phyloP scores from a whole-genome alignment of 2,888 invertebrate species.

The Malthinus seriepunctatus region DNA sequence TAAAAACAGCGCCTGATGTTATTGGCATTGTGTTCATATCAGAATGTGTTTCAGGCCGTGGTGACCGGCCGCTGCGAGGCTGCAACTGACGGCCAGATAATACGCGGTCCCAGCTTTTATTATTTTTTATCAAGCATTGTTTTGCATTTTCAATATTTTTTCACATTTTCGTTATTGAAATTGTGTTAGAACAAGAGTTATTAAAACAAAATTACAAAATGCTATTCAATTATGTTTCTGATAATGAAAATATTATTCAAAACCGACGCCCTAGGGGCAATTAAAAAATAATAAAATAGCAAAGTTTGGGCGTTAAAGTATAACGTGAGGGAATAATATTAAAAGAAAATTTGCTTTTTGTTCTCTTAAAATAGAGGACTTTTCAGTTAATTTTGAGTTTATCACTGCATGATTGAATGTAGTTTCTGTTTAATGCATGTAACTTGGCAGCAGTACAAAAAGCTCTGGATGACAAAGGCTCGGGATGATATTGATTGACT shows the following conservation, averaged over 20 bases:
- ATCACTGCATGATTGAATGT: conserved; percentile 23
- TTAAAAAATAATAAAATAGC: too few species aligned
- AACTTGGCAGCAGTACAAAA: conserved; percentile 26
- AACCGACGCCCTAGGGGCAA: background rate
- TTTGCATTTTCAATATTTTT: conserved; percentile 45
- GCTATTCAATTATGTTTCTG: conserved; percentile 5
- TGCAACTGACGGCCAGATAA: conserved; percentile 53
- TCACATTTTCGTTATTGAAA: conserved; percentile 25
- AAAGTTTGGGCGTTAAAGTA: background rate
- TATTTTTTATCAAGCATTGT: conserved; percentile 49
- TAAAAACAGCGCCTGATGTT: conserved; percentile 47
- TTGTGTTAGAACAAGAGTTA: conserved; percentile 11
- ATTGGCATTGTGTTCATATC: conserved; percentile 52
- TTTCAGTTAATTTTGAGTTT: conserved; percentile 17
- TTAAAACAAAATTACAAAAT: background rate
- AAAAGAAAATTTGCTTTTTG: background rate
- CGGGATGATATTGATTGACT: conserved; percentile 26
- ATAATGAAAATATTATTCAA: background rate
- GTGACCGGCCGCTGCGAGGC: conserved; percentile 41
- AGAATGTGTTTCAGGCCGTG: conserved; percentile 36
- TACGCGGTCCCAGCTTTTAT: conserved; percentile 45
- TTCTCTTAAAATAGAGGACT: background rate
- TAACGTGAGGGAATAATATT: background rate
- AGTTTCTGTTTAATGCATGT: conserved; percentile 26
- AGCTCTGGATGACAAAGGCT: conserved; percentile 22